Evolutionary conservation across 2,797 vertebrate genomes (phyloP).

Genomic region (Buphagus erythrorhynchus): DNA sequence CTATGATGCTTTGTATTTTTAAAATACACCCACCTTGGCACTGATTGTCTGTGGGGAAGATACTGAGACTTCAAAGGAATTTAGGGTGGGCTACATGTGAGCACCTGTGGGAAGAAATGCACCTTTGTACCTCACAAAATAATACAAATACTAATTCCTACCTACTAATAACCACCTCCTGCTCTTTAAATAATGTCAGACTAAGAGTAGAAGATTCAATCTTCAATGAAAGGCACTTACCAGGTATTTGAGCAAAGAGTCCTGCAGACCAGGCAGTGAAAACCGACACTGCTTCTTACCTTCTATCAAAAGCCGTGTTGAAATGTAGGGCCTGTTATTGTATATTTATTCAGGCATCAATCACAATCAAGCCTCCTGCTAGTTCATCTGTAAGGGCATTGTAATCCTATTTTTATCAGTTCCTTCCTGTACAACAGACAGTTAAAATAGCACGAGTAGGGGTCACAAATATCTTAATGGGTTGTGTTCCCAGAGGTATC

Average conservation of each 20-base stretch:
- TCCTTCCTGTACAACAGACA: constrained; percentile 85
- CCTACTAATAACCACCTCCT: not conserved
- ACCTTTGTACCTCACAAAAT: not conserved
- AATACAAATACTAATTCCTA: not conserved
- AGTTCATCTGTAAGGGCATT: constrained; percentile 79
- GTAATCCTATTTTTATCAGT: constrained; percentile 87
- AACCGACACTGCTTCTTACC: constrained; percentile 61
- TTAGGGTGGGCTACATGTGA: not conserved
- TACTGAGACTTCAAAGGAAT: not conserved
- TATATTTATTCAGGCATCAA: constrained; percentile 86
- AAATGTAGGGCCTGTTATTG: constrained; percentile 76
- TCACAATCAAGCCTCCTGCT: constrained; percentile 78
- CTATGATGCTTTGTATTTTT: not conserved
- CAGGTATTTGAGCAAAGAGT: constrained; percentile 62
- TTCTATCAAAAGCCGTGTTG: constrained; percentile 72
- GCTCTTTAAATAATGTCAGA: not conserved
- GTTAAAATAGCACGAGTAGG: constrained; percentile 80
- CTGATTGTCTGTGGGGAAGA: not conserved
- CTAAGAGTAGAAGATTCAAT: not conserved
- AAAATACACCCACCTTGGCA: not conserved
- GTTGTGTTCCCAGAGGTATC: constrained; percentile 83
- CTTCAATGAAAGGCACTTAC: constrained; percentile 3
- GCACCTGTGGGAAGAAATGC: not conserved
- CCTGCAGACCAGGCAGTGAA: constrained; percentile 57
- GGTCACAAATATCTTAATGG: constrained; percentile 85